phyloP scores from a whole-genome alignment of 2,888 invertebrate genomes.

The Ochropacha duplaris region DNA sequence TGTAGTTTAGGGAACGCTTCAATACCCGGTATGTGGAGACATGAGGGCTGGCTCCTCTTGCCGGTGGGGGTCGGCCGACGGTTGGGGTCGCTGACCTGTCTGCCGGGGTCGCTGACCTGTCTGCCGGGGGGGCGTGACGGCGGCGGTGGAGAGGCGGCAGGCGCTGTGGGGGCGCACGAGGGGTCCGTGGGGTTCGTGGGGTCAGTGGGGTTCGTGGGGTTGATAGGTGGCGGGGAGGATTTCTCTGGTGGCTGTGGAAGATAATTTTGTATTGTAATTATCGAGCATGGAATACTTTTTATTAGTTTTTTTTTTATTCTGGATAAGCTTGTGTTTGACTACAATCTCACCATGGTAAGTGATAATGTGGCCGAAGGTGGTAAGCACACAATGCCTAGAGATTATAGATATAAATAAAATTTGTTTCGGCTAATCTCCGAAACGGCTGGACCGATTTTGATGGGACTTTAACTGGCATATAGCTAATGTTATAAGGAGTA shows the following conservation, averaged over 20 bases:
- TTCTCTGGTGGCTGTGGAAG: conserved; percentile 12
- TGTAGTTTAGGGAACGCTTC: conserved; percentile 89
- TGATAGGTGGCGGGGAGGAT: conserved; percentile 10
- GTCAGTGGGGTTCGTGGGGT: conserved; percentile 1
- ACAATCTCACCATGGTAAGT: too few relatives aligned
- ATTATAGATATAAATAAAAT: too few relatives aligned
- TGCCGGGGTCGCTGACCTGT: conserved; percentile 13
- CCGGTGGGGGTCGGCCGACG: neutral
- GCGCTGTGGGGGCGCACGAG: conserved; percentile 5
- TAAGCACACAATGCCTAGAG: too few relatives aligned
- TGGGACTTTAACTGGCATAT: too few relatives aligned
- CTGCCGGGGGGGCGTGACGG: conserved; percentile 15
- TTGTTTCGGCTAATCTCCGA: too few relatives aligned
- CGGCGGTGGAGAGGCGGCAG: conserved; percentile 16
- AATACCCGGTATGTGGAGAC: conserved; percentile 90
- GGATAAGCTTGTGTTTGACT: too few relatives aligned
- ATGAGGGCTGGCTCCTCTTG: conserved; percentile 52
- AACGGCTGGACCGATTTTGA: too few relatives aligned
- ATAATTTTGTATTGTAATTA: neutral
- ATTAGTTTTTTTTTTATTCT: too few relatives aligned
- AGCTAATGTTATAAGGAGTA: too few relatives aligned
- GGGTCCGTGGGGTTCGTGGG: conserved; percentile 2
- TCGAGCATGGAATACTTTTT: too few relatives aligned
- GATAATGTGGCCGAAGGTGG: too few relatives aligned
- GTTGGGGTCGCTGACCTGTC: neutral